Conservation (phyloP, 2,888 invertebrate genomes). For the Dione vanillae region DNA sequence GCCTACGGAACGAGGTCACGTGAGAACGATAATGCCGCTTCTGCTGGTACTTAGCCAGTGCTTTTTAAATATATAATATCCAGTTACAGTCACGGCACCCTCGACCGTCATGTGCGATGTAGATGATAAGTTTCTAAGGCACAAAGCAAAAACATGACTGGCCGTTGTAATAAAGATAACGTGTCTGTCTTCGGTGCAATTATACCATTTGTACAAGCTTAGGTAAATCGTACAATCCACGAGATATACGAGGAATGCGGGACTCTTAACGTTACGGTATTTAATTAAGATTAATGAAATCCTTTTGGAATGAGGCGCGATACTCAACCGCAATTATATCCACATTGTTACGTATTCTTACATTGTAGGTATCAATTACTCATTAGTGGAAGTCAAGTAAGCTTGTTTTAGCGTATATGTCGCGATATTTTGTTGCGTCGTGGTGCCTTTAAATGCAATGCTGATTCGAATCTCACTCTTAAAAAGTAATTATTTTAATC, state of each 20-base stretch:
- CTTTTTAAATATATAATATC: slow-evolving; percentile 61
- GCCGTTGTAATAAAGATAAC: slow-evolving; percentile 41
- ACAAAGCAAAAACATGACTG: slow-evolving; percentile 52
- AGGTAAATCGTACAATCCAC: slow-evolving; percentile 23
- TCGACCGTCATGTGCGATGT: slow-evolving; percentile 63
- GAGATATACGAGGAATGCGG: slow-evolving; percentile 25
- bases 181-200: slow-evolving; percentile 31
- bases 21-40: slow-evolving; percentile 72
- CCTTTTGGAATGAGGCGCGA: slow-evolving; percentile 47
- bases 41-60: slow-evolving; percentile 65
- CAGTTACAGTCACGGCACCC: slow-evolving; percentile 63
- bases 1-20: slow-evolving; percentile 74
- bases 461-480: too few species aligned
- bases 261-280: slow-evolving; percentile 57
- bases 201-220: slow-evolving; percentile 35
- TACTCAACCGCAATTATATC: slow-evolving; percentile 38
- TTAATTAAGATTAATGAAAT: slow-evolving; percentile 61
- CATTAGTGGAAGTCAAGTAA: slow-evolving; percentile 53
- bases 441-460: too few species aligned
- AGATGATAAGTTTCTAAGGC: slow-evolving; percentile 62
- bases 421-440: slow-evolving; percentile 49
- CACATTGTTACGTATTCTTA: slow-evolving; percentile 51
- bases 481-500: too few species aligned
- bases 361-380: slow-evolving; percentile 55
- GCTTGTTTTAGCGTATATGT: slow-evolving; percentile 57